A percentile compares a stretch with the other conserved stretches of the same genome.
These are phyloP conservation scores for Caenorhabditis sulstoni DNA, from an alignment of 2,888 invertebrate genomes.

Conservation along the genomic window DNA sequence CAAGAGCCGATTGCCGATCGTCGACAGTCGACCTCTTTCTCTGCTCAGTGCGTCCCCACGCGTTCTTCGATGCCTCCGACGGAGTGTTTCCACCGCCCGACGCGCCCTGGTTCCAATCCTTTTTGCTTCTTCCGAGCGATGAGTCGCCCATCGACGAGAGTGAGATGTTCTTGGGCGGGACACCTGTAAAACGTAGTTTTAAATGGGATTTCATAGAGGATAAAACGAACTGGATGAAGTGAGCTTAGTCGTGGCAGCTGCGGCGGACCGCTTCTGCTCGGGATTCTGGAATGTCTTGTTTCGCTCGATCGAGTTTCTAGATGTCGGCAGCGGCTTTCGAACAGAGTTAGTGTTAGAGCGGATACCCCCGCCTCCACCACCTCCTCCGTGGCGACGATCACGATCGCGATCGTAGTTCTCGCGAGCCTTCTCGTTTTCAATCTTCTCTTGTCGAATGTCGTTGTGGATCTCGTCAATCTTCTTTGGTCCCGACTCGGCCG, in stretches of 20 bases:
- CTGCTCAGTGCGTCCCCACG: constrained; percentile 46
- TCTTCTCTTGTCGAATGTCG: constrained; percentile 65
- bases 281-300: constrained; percentile 31
- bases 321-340: constrained; percentile 23
- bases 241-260: constrained; percentile 53
- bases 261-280: constrained; percentile 48
- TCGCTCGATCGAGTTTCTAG: constrained; percentile 61
- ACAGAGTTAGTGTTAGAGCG: constrained; percentile 48
- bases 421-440: constrained; percentile 62
- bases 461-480: constrained; percentile 71
- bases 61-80: constrained; percentile 12
- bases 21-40: constrained; percentile 54
- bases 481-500: constrained; percentile 70
- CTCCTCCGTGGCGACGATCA: constrained; percentile 39
- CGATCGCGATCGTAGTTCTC: constrained; percentile 58
- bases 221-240: constrained; percentile 35
- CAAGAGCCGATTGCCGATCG: constrained; percentile 47
- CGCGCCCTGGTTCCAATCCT: constrained; percentile 58
- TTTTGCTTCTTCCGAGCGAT: constrained; percentile 26
- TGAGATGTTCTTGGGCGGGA: constrained; percentile 49
- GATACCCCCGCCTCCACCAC: constrained; percentile 17
- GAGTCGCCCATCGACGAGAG: constrained; percentile 22
- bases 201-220: too few relatives aligned
- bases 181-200: constrained; percentile 22
- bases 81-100: constrained; percentile 56